phyloP scores from a whole-genome alignment of 2,797 vertebrate species.

The Brachyalestes nurse region DNA sequence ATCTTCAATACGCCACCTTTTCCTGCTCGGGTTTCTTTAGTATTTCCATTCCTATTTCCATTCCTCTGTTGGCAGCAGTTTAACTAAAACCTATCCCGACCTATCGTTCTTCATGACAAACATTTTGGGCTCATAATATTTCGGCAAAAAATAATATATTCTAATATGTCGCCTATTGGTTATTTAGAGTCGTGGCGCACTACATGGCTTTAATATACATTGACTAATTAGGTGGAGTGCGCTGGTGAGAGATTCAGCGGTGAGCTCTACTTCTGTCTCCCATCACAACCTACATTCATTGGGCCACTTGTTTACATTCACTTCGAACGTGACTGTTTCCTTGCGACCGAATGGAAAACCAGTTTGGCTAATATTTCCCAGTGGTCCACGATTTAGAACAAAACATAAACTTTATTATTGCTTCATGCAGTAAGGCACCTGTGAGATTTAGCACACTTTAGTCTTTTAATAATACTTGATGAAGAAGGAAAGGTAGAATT shows the following conservation, averaged over 20 bases:
- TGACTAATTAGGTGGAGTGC: constrained; percentile 58
- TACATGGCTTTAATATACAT: constrained; percentile 48
- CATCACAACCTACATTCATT: background rate
- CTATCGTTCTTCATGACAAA: background rate
- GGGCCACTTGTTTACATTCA: background rate
- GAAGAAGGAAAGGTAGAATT: background rate
- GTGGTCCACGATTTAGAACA: background rate
- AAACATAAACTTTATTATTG: background rate
- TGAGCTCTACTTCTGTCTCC: constrained; percentile 45
- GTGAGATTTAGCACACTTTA: background rate
- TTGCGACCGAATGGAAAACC: background rate
- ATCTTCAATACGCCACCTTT: background rate
- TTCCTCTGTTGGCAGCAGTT: too few species aligned
- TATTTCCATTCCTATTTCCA: background rate
- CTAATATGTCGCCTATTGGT: background rate
- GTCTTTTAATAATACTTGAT: background rate
- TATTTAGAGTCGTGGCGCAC: constrained; percentile 5
- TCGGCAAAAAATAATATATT: background rate
- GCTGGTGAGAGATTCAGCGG: constrained; percentile 12
- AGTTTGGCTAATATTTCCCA: background rate
- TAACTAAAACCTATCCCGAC: too few species aligned
- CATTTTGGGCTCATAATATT: background rate
- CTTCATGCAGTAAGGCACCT: background rate
- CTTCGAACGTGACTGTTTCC: background rate
- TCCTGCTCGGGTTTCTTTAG: background rate